Conservation (phyloP, 1,140 invertebrate genomes). For the Drosophila nigrodunni region DNA sequence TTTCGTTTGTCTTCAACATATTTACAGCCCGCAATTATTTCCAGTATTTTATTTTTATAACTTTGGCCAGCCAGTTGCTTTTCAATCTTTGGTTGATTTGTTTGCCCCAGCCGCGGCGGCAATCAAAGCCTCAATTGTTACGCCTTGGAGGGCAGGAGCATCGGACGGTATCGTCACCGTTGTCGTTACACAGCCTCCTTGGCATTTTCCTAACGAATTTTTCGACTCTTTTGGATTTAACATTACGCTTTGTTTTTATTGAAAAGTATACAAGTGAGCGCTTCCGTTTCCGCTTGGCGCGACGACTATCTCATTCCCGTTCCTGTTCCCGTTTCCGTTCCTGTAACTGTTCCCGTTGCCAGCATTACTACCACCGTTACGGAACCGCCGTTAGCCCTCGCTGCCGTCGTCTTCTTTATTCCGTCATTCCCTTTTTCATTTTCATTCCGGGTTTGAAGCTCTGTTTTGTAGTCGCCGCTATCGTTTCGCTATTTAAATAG, state of each 20-base stretch:
- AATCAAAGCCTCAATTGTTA: slow-evolving; percentile 75
- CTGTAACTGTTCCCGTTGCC: neutral
- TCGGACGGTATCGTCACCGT: neutral
- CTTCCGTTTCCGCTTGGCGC: slow-evolving; percentile 69
- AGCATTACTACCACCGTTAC: neutral
- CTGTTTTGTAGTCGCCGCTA: neutral
- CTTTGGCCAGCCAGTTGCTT: slow-evolving; percentile 47
- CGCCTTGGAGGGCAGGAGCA: slow-evolving; percentile 18
- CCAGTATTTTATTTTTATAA: slow-evolving; percentile 70
- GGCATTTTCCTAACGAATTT: neutral
- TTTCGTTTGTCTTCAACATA: slow-evolving; percentile 44
- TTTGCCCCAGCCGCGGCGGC: slow-evolving; percentile 41
- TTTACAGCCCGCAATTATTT: slow-evolving; percentile 73
- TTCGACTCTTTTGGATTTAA: slow-evolving; percentile 5
- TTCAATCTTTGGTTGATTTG: slow-evolving; percentile 72
- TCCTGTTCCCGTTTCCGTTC: neutral
- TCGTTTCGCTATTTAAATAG: slow-evolving; percentile 58
- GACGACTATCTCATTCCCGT: slow-evolving; percentile 16
- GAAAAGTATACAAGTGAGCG: slow-evolving; percentile 61
- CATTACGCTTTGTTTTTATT: slow-evolving; percentile 65
- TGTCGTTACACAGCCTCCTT: neutral
- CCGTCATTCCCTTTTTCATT: neutral
- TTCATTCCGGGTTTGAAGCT: neutral
- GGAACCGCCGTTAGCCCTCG: neutral
- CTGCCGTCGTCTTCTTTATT: neutral